Base-by-base conservation (phyloP, 2,797 vertebrate species). In the Holocentrus rufus region DNA sequence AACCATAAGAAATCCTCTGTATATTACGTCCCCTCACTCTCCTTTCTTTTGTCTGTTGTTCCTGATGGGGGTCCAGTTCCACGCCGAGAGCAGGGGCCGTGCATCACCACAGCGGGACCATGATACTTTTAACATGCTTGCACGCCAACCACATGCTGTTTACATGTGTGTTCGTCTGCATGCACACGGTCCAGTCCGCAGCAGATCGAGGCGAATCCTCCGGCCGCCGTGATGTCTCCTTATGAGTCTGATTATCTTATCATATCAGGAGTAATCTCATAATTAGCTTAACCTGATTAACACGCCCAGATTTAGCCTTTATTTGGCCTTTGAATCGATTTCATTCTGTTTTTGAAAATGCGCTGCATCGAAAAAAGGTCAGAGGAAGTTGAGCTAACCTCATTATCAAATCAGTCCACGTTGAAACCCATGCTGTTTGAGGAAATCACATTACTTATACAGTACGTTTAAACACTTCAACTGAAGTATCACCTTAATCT, bases 131-230 rank as follows among this genome's bases (percentile, higher is more conserved):
- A 11, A 55, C 58, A 20, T 27, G 15, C 70, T 73, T 63, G 27
- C 61, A 65, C 4, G 8, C 55, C 61, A 64, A 54, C 59, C 59
- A 39, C 36, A 39, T 39, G 36, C 42, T 44, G 42, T 44, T 44
- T 44, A 44, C 42, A 44, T 17, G 36, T 25, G n/a, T 55, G 15
- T 5, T 63, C 58, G 42, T 44, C 67, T 36, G 22, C 54, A 50
- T 54, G 53, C 20, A 58, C 68, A 44, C 53, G 27, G 5, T 44
- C 42, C 14, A 39, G 36, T 39, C 36, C 13, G 42, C 4, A 44
- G 14, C 13, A 14, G 42, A 44, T 44, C 11, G 2, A 44, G 42
- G 42, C 42, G 3, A 15, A 1, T 1, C 9, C 15, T 11, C 5
- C 61, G 10, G 30, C 36, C 14, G n/a, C 18, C 56, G 53, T 58